Conservation (phyloP, 2,113 vertebrate genomes). For the Saguinus midas region DNA sequence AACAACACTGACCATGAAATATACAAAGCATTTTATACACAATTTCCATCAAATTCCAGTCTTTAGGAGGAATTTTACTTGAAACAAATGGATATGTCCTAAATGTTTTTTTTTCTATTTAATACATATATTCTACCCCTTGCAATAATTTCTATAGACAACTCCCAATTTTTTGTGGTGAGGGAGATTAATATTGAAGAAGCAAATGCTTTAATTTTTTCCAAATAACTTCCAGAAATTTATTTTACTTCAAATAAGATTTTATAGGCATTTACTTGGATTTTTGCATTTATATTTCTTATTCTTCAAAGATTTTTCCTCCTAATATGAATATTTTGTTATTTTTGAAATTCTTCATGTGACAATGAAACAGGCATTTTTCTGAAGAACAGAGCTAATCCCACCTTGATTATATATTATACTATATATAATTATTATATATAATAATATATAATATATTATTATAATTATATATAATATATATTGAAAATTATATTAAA, state of each 20-base stretch:
- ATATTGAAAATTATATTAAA: neutral
- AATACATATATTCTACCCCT: neutral
- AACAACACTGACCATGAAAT: neutral
- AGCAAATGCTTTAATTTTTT: conserved; percentile 16
- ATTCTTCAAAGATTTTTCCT: conserved; percentile 2
- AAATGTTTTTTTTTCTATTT: neutral
- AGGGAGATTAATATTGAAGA: neutral
- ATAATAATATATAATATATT: no score
- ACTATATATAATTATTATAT: no score
- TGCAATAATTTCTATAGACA: neutral
- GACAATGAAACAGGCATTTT: conserved; percentile 9
- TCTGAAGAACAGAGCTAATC: neutral
- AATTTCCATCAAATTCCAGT: conserved; percentile 37
- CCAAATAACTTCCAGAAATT: conserved; percentile 4
- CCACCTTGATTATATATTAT: neutral
- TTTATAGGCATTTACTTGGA: neutral
- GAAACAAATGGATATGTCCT: neutral
- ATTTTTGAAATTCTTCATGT: conserved; percentile 13
- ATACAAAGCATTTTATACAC: neutral
- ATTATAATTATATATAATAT: no score
- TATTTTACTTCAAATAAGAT: conserved; percentile 62
- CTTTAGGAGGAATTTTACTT: conserved; percentile 23
- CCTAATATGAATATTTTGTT: conserved; percentile 38
- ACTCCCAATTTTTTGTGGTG: neutral
- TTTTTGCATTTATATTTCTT: conserved; percentile 51